Evolutionary conservation across 2,113 vertebrate genomes (phyloP).

Genomic region (Phylloscopus trochilus): DNA sequence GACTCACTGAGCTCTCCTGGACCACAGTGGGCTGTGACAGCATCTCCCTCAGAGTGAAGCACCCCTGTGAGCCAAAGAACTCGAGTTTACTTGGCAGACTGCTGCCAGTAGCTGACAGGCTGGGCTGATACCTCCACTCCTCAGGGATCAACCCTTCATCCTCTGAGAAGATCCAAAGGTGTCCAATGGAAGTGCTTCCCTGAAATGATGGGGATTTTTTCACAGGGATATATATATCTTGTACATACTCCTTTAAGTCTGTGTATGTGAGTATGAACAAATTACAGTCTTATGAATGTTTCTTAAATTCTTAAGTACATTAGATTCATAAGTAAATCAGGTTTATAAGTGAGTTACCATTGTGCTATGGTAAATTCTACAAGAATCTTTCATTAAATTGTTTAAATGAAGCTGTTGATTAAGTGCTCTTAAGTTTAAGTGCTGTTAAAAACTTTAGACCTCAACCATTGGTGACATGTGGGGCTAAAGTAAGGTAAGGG

Average conservation of each 20-base stretch:
- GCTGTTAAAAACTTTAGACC: not conserved
- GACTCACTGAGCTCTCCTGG: not conserved
- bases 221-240: not conserved
- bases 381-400: not conserved
- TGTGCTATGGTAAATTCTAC: not conserved
- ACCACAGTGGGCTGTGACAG: not conserved
- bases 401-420: not conserved
- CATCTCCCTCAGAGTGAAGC: not conserved
- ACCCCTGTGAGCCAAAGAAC: not conserved
- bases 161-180: not conserved
- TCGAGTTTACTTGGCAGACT: not conserved
- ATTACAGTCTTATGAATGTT: not conserved
- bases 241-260: not conserved
- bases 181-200: not conserved
- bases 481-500: not conserved
- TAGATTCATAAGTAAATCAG: not conserved
- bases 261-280: accelerated
- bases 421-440: not conserved
- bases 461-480: not conserved
- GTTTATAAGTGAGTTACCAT: not conserved
- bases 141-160: not conserved
- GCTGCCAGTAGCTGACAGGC: not conserved
- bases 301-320: not conserved
- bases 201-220: not conserved
- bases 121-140: not conserved